These are phyloP conservation scores for Folsomia candida DNA, from an alignment of 2,888 invertebrate species.

Conservation along the genomic window DNA sequence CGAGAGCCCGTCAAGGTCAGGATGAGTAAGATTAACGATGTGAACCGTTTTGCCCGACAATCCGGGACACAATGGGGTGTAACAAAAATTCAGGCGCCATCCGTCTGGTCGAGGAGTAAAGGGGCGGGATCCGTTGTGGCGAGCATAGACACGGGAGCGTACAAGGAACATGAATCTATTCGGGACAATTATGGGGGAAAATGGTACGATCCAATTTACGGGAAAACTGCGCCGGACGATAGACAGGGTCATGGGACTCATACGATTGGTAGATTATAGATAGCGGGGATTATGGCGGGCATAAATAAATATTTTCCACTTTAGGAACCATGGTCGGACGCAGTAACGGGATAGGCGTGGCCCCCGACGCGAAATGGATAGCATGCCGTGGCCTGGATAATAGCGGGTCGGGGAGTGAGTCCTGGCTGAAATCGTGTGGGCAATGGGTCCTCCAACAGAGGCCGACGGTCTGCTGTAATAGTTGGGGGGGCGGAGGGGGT, in stretches of 20 bases:
- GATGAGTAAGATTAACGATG: too few relatives aligned
- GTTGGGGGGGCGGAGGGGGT: not conserved
- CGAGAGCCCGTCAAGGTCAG: not conserved
- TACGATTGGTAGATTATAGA: too few relatives aligned
- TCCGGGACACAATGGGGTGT: slow-evolving; percentile 8
- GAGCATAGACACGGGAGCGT: not conserved
- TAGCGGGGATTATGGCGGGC: too few relatives aligned
- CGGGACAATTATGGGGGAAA: not conserved
- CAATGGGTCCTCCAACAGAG: slow-evolving; percentile 2
- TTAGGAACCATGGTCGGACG: not conserved
- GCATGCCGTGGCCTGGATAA: not conserved
- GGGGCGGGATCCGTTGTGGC: not conserved
- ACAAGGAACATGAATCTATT: not conserved
- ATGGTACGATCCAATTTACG: not conserved
- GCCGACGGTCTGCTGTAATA: not conserved
- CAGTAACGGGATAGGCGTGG: not conserved
- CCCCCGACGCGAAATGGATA: slow-evolving; percentile 1
- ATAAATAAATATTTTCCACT: too few relatives aligned
- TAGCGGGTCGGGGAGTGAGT: not conserved
- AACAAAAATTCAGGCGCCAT: not conserved
- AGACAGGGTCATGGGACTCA: not conserved
- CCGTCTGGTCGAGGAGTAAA: not conserved
- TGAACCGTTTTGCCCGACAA: too few relatives aligned
- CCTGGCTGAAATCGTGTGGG: not conserved
- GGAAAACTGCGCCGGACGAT: not conserved